Percentiles rank a stretch among this genome's conserved stretches.
These are phyloP conservation scores for Siphamia tubifer DNA, from an alignment of 2,113 vertebrate genomes.

Conservation along the genomic window DNA sequence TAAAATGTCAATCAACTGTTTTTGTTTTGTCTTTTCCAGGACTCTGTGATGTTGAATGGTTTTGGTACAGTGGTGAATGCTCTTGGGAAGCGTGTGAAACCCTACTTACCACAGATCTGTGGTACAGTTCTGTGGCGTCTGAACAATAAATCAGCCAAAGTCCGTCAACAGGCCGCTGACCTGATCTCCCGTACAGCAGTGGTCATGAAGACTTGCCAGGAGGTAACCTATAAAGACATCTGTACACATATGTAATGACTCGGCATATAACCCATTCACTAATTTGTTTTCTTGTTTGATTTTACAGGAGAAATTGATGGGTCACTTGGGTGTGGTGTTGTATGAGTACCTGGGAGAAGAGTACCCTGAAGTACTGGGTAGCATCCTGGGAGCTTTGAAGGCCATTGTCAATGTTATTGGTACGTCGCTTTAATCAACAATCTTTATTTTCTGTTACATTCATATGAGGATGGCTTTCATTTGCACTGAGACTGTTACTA, in stretches of 20 bases:
- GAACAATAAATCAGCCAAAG: conserved; percentile 99
- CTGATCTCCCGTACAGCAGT: conserved; percentile 98
- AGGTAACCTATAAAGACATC: conserved; percentile 74
- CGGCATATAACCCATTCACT: not conserved
- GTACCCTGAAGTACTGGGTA: conserved; percentile 97
- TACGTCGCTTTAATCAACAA: conserved; percentile 59
- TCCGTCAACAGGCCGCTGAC: conserved; percentile 96
- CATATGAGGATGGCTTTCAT: too few relatives aligned
- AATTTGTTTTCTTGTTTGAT: not conserved
- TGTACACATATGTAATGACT: accelerated
- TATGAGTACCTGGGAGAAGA: conserved; percentile 99
- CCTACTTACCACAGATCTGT: conserved; percentile 98
- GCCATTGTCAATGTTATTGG: conserved; percentile 99
- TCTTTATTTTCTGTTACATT: not conserved
- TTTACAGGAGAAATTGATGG: conserved; percentile 96
- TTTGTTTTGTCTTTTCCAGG: conserved; percentile 71
- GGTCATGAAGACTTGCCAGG: conserved; percentile 99
- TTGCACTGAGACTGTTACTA: too few relatives aligned
- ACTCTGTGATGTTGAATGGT: conserved; percentile 98
- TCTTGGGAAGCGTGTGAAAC: conserved; percentile 96
- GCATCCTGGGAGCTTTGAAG: conserved; percentile 97
- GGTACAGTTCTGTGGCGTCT: conserved; percentile 98
- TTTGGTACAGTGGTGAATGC: conserved; percentile 99
- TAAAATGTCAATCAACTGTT: not conserved
- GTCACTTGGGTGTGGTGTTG: conserved; percentile 96